These are phyloP conservation scores for Quadroppia sp. DNA, from an alignment of 2,888 invertebrate species.

Conservation along the genomic window DNA sequence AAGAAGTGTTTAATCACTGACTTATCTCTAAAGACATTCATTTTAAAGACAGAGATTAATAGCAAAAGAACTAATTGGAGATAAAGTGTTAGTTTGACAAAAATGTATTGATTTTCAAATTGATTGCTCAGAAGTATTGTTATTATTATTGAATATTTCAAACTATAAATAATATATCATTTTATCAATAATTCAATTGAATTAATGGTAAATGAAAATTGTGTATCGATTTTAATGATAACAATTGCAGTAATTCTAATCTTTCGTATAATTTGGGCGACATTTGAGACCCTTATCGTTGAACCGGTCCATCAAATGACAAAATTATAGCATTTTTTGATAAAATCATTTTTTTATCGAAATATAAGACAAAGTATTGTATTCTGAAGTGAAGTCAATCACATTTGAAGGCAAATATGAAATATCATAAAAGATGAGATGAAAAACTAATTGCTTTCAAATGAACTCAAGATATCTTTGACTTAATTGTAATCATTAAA, in stretches of 20 bases:
- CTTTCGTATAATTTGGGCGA: neutral
- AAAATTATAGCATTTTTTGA: neutral
- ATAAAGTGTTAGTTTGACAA: neutral
- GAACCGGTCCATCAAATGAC: neutral
- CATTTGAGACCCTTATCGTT: neutral
- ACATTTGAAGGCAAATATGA: neutral
- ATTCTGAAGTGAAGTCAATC: neutral
- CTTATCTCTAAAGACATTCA: neutral
- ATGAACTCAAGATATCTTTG: neutral
- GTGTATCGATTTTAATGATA: neutral
- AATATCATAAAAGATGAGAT: neutral
- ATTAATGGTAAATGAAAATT: neutral
- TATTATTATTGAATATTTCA: too few relatives aligned
- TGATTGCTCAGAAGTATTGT: neutral
- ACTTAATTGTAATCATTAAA: too few relatives aligned
- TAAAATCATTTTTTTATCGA: neutral
- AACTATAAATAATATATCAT: neutral
- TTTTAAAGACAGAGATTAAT: neutral
- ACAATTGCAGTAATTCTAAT: neutral
- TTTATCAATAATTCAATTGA: neutral
- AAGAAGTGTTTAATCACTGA: neutral
- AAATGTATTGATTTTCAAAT: neutral
- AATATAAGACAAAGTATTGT: neutral
- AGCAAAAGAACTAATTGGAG: neutral
- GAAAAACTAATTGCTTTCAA: neutral